Percentiles rank a stretch among this genome's conserved stretches.
Conservation (phyloP, 2,113 vertebrate genomes). For the Okapia johnstoni region DNA sequence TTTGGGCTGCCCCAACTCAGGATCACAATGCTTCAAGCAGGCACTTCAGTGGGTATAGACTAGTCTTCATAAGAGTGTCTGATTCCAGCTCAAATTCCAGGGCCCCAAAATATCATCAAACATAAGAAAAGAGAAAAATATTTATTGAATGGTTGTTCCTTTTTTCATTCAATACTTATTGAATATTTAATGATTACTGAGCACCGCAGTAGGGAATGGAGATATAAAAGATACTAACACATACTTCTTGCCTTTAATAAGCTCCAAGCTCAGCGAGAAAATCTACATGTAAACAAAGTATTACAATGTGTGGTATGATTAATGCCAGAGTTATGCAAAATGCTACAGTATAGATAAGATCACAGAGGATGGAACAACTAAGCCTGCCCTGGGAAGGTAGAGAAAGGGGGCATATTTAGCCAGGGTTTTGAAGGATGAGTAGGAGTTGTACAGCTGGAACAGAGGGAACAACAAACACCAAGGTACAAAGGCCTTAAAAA, state of each 20-base stretch:
- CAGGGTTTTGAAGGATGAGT: neutral
- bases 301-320: neutral
- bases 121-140: neutral
- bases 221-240: conserved; percentile 28
- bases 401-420: neutral
- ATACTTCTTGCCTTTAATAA: conserved; percentile 51
- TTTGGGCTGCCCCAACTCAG: neutral
- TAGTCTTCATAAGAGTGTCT: neutral
- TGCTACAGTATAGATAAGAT: neutral
- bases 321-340: neutral
- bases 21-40: neutral
- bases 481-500: neutral
- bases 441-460: neutral
- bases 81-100: neutral
- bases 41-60: neutral
- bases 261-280: conserved; percentile 26
- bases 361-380: neutral
- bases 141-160: conserved; percentile 21
- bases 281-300: conserved; percentile 2
- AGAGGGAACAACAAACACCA: neutral
- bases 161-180: conserved; percentile 56
- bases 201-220: neutral
- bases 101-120: neutral
- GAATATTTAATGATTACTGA: conserved; percentile 67
- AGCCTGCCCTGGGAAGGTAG: neutral